phyloP scores from a whole-genome alignment of 2,113 vertebrate species.

The Pedionomus torquatus region DNA sequence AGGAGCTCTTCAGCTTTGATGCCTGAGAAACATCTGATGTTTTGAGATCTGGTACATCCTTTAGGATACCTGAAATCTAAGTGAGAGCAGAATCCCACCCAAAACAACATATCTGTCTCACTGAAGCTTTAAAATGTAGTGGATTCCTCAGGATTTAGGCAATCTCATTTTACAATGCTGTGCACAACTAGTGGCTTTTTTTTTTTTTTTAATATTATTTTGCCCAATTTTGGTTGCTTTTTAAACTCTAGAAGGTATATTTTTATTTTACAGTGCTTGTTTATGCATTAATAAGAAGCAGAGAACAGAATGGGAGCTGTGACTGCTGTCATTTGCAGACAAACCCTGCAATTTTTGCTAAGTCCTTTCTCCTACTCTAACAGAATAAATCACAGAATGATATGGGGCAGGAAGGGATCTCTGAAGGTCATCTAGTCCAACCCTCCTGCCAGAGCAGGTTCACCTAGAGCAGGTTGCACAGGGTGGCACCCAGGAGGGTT shows the following conservation, averaged over 20 bases:
- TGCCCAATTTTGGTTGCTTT: neutral
- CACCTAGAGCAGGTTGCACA: too few species aligned
- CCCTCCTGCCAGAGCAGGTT: too few species aligned
- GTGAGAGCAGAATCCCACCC: neutral
- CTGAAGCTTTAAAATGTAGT: neutral
- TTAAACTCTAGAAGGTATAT: neutral
- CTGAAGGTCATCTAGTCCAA: too few species aligned
- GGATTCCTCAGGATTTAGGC: neutral
- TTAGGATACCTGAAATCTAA: neutral
- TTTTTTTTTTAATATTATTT: too few species aligned
- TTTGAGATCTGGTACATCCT: neutral
- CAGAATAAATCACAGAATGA: too few species aligned
- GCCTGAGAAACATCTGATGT: neutral
- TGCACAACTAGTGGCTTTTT: neutral
- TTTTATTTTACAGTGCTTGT: neutral
- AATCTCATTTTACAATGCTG: neutral
- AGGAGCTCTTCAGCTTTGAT: neutral
- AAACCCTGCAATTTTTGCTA: neutral
- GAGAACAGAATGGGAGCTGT: neutral
- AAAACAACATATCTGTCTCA: neutral
- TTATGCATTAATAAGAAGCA: neutral
- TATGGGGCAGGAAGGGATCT: too few species aligned
- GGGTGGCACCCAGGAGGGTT: too few species aligned
- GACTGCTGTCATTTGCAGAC: neutral
- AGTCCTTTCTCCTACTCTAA: neutral